phyloP scores from a whole-genome alignment of 2,888 invertebrate genomes.

The Mimumesa dahlbomi region DNA sequence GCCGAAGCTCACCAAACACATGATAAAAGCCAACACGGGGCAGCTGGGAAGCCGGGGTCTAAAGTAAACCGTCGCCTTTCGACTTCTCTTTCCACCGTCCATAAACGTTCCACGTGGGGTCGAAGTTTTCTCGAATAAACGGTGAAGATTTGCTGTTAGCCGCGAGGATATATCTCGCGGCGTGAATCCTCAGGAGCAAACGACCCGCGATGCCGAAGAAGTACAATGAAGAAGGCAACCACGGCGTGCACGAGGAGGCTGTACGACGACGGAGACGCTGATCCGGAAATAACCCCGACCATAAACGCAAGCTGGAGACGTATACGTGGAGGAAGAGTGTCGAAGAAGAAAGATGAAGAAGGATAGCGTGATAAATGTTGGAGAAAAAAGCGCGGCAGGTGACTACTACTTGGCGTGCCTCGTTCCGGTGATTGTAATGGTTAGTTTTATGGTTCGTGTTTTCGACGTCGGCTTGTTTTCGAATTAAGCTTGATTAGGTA shows the following conservation, averaged over 20 bases:
- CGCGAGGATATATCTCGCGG: neutral
- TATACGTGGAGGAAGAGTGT: slow-evolving; percentile 41
- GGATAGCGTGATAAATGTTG: slow-evolving; percentile 28
- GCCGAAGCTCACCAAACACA: slow-evolving; percentile 12
- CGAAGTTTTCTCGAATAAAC: neutral
- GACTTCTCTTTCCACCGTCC: neutral
- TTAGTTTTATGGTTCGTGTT: slow-evolving; percentile 49
- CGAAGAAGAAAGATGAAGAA: slow-evolving; percentile 28
- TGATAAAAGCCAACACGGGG: neutral
- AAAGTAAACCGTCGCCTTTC: too few relatives aligned
- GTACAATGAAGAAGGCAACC: slow-evolving; percentile 41
- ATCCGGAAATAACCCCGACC: slow-evolving; percentile 70
- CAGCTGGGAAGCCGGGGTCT: neutral
- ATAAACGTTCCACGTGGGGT: neutral
- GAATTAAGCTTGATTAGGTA: slow-evolving; percentile 52
- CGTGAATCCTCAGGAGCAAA: slow-evolving; percentile 1
- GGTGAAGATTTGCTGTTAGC: neutral
- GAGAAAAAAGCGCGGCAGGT: slow-evolving; percentile 58
- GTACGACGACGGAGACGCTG: slow-evolving; percentile 55
- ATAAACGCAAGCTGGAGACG: slow-evolving; percentile 60
- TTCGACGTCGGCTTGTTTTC: slow-evolving; percentile 29
- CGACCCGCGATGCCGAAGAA: slow-evolving; percentile 5
- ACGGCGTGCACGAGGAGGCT: slow-evolving; percentile 28
- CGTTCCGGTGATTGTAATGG: too few relatives aligned
- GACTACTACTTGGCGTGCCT: slow-evolving; percentile 33